phyloP scores from a whole-genome alignment of 2,797 vertebrate genomes.

The Danio albolineatus region DNA sequence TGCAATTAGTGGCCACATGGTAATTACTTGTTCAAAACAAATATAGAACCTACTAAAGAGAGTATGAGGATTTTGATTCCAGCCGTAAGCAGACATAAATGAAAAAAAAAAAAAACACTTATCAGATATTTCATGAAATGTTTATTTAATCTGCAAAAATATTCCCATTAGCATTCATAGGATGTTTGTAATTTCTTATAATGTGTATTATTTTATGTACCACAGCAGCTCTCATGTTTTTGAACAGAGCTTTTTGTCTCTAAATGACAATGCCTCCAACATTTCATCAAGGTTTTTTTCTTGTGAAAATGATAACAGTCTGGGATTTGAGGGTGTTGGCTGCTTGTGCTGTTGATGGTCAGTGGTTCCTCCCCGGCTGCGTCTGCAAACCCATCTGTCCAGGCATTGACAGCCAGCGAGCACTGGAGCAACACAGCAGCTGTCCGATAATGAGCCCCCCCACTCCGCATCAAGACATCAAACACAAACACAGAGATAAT shows the following conservation, averaged over 20 bases:
- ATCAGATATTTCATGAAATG: too few species aligned
- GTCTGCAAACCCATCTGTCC: constrained; percentile 72
- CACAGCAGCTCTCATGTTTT: background rate
- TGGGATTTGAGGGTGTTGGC: constrained; percentile 32
- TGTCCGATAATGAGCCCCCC: constrained; percentile 66
- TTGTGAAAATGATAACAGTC: constrained; percentile 9
- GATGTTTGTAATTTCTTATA: too few species aligned
- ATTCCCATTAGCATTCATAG: too few species aligned
- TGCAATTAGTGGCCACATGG: too few species aligned
- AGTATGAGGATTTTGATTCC: too few species aligned
- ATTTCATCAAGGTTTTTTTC: constrained; percentile 5
- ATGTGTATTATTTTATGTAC: background rate
- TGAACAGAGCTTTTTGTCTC: background rate
- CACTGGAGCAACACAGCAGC: constrained; percentile 72
- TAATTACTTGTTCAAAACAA: too few species aligned
- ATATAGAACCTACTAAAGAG: too few species aligned
- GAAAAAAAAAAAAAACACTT: too few species aligned
- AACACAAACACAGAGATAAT: constrained; percentile 69
- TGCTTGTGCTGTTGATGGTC: constrained; percentile 60
- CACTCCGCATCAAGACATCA: constrained; percentile 69
- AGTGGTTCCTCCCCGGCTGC: constrained; percentile 71
- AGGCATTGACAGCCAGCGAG: constrained; percentile 64
- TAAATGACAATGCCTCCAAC: background rate
- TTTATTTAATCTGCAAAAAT: too few species aligned
- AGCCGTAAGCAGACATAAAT: too few species aligned